Evolutionary conservation across 2,113 vertebrate species (phyloP).

Genomic region (Xyliphius kryptos): DNA sequence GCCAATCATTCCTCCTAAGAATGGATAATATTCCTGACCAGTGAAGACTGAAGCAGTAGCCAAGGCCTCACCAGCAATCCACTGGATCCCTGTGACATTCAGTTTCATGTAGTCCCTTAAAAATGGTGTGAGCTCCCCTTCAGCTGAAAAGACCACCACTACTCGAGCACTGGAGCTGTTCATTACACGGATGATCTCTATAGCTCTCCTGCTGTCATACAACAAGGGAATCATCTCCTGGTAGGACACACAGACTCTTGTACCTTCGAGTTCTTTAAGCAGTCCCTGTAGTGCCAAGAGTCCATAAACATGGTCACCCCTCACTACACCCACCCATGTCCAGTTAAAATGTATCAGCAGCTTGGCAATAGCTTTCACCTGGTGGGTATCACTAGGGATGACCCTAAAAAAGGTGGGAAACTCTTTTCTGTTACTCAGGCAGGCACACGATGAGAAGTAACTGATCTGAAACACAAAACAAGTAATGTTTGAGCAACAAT

Average conservation of each 20-base stretch:
- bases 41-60: constrained; percentile 61
- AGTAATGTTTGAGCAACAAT: constrained; percentile 35
- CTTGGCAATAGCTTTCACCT: constrained; percentile 55
- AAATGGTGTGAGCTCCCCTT: constrained; percentile 64
- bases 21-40: constrained; percentile 54
- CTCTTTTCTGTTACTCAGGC: constrained; percentile 59
- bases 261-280: constrained; percentile 53
- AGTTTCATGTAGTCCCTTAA: constrained; percentile 59
- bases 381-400: constrained; percentile 62
- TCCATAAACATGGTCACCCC: constrained; percentile 63
- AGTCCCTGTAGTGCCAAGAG: constrained; percentile 60
- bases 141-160: constrained; percentile 60
- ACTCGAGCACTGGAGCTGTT: constrained; percentile 57
- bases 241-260: constrained; percentile 59
- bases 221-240: constrained; percentile 62
- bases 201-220: constrained; percentile 48
- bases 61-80: constrained; percentile 69
- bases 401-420: constrained; percentile 62
- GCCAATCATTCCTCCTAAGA: constrained; percentile 63
- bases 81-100: constrained; percentile 65
- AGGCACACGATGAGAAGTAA: constrained; percentile 62
- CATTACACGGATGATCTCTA: constrained; percentile 63
- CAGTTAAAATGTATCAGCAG: constrained; percentile 61
- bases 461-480: constrained; percentile 54
- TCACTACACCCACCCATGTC: constrained; percentile 65